A percentile compares a stretch with the other conserved stretches of the same genome.
Evolutionary conservation across 2,113 vertebrate genomes (phyloP).

Genomic region (Sturnus vulgaris): DNA sequence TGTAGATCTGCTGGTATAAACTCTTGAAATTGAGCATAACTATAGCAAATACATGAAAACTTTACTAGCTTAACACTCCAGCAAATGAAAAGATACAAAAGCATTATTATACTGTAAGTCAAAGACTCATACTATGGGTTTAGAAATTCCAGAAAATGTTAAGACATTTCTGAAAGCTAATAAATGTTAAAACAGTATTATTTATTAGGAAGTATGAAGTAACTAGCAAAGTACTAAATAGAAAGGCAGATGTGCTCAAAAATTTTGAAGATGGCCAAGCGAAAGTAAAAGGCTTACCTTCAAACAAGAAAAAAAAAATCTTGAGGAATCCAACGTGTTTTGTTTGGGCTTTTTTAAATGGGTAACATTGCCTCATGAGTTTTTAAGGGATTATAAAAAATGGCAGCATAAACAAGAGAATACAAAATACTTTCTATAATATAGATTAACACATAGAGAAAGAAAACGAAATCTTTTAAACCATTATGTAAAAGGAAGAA

Average conservation of each 20-base stretch:
- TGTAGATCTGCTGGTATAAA: background rate
- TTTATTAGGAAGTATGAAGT: background rate
- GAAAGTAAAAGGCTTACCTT: background rate
- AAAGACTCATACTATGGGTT: background rate
- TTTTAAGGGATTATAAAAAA: slow-evolving; percentile 1
- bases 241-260: background rate
- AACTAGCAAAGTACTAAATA: background rate
- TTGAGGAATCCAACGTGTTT: background rate
- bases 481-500: background rate
- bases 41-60: background rate
- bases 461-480: background rate
- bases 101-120: background rate
- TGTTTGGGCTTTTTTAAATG: background rate
- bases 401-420: background rate
- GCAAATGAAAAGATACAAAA: background rate
- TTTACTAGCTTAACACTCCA: background rate
- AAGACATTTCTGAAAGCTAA: background rate
- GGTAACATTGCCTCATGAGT: background rate
- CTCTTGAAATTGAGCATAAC: background rate
- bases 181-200: background rate
- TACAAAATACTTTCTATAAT: background rate
- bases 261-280: background rate
- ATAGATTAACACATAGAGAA: background rate
- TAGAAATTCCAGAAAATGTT: background rate
- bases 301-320: background rate